A percentile compares a stretch with the other conserved stretches of the same genome.
Conservation (phyloP, 2,797 vertebrate genomes). For the Moxostoma hubbsi region DNA sequence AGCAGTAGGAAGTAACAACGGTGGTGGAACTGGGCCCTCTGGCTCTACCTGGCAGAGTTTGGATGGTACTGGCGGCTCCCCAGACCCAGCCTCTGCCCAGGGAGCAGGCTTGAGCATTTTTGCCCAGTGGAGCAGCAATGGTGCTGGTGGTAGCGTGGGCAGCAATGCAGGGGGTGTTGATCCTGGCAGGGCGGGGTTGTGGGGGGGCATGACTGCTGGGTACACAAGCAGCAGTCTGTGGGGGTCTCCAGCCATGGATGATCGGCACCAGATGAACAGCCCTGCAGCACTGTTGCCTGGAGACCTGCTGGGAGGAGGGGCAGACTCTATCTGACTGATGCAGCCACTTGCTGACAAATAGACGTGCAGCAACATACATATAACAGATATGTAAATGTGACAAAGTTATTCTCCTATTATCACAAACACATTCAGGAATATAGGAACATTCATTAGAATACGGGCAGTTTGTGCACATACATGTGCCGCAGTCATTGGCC, state of each 20-base stretch:
- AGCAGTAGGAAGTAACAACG: slow-evolving; percentile 61
- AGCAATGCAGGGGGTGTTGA: slow-evolving; percentile 78
- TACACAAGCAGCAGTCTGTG: slow-evolving; percentile 91
- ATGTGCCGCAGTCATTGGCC: slow-evolving; percentile 7
- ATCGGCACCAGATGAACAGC: slow-evolving; percentile 97
- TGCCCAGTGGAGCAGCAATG: slow-evolving; percentile 92
- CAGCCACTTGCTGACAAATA: slow-evolving; percentile 46
- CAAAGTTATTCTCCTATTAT: slow-evolving; percentile 43
- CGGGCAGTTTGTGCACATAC: slow-evolving; percentile 26
- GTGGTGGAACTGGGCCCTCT: slow-evolving; percentile 62
- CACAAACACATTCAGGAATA: not conserved
- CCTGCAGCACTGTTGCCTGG: slow-evolving; percentile 96
- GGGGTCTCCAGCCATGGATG: slow-evolving; percentile 91
- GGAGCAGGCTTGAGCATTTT: slow-evolving; percentile 87
- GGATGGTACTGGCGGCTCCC: slow-evolving; percentile 83
- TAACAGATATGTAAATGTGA: slow-evolving; percentile 44
- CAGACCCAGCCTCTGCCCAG: slow-evolving; percentile 80
- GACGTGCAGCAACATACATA: slow-evolving; percentile 39
- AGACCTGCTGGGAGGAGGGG: slow-evolving; percentile 95
- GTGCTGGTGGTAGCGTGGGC: slow-evolving; percentile 67
- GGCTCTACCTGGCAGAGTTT: slow-evolving; percentile 90
- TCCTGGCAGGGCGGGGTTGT: slow-evolving; percentile 87
- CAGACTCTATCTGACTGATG: slow-evolving; percentile 88
- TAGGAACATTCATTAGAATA: slow-evolving; percentile 41
- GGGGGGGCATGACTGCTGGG: slow-evolving; percentile 86